A percentile compares a stretch with the other conserved stretches of the same genome.
These are phyloP conservation scores for Listrodromus nycthemerus DNA, from an alignment of 2,888 invertebrate genomes.

Conservation along the genomic window DNA sequence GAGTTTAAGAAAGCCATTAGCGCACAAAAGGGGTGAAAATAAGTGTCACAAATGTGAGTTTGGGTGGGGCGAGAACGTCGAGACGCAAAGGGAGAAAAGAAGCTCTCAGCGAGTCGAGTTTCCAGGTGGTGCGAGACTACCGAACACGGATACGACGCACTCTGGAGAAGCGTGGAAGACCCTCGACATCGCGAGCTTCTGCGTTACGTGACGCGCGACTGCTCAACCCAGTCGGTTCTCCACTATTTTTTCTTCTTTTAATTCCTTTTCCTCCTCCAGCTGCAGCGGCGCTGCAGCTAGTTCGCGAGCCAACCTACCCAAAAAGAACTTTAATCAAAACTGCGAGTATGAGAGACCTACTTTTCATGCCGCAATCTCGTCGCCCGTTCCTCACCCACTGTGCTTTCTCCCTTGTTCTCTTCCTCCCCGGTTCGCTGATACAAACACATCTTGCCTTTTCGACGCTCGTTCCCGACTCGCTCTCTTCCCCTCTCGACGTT, in stretches of 20 bases:
- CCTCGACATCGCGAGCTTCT: constrained; percentile 9
- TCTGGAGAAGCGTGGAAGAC: constrained; percentile 16
- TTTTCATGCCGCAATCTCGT: constrained; percentile 68
- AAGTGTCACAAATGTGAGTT: constrained; percentile 13
- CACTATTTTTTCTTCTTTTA: constrained; percentile 29
- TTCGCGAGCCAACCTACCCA: constrained; percentile 38
- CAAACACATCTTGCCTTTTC: constrained; percentile 13
- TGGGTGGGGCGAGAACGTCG: not conserved
- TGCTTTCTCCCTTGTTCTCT: constrained; percentile 27
- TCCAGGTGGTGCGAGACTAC: constrained; percentile 14
- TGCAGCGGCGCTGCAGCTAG: constrained; percentile 1
- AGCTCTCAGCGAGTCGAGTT: constrained; percentile 6
- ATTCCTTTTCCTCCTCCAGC: constrained; percentile 11
- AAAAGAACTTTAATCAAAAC: constrained; percentile 76
- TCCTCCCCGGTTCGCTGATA: constrained; percentile 5
- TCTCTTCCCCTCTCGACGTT: not conserved
- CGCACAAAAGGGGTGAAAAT: constrained; percentile 13
- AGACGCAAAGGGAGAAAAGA: constrained; percentile 8
- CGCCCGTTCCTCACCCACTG: not conserved
- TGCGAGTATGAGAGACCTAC: constrained; percentile 71
- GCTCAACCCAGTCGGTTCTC: not conserved
- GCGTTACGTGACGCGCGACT: constrained; percentile 12
- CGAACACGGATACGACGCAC: not conserved
- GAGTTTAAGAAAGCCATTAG: constrained; percentile 1
- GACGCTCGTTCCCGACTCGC: not conserved